Evolutionary conservation across 1,140 invertebrate genomes (phyloP), one percentile per base, ranked within the genome.

Genomic region (Platyura marginata): DNA sequence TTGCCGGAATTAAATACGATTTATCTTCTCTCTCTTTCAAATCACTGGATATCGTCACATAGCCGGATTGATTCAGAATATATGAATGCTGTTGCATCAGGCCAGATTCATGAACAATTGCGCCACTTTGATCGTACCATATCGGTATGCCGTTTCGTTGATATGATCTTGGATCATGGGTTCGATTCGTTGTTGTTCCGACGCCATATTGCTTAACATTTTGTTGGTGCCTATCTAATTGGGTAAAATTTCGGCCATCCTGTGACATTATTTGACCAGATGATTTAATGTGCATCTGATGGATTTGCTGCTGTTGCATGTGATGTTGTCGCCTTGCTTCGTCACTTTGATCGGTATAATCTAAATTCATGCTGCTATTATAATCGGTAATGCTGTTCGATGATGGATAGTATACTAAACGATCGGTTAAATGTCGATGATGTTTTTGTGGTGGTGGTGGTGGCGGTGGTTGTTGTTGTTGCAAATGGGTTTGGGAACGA

Each of bases 331-430:
- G 21, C 18, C 13, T 19, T 10, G 8, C 18, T 15, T 37, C 20
- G 3, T 43, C 15, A 15, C 9, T 37, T 37, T 34, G n/a, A 36
- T 46, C 51, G 6, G 52, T 41, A 44, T 50, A 57, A 20, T 54
- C 50, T 3, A 55, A 38, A 37, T 49, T 54, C 20, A 49, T 47
- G 15, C 43, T 51, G 41, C 50, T 56, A 23, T 56, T 50, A 32
- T 56, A 52, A 35, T 55, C 53, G 1, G 39, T 38, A 2, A 58
- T 49, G 8, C 37, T 45, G 23, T 47, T 57, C 2, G 53, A 49
- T 21, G 56, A 52, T 2, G 58, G 58, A 52, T 59, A 60, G 25
- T 50, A 60, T 10, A 50, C 55, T 0, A 59, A 46, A 22, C 49
- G 48, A 46, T 61, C 58, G 11, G 50, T 59, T 2, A 60, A 35